Conservation (phyloP, 2,113 vertebrate genomes). For the Bothrops jararaca region DNA sequence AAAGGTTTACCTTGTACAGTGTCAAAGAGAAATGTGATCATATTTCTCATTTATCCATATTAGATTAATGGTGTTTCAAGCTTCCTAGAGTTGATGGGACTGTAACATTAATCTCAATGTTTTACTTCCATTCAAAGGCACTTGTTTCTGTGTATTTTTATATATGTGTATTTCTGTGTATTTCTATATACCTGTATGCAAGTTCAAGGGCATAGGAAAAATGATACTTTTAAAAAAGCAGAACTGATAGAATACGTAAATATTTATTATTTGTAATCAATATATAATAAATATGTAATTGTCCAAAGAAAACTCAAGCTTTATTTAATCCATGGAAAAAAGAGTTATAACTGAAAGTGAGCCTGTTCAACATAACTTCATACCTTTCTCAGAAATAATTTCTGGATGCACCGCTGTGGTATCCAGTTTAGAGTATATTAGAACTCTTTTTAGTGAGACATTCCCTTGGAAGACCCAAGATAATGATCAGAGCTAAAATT, state of each 20-base stretch:
- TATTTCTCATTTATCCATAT: neutral
- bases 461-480: neutral
- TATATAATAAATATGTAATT: neutral
- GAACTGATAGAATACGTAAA: neutral
- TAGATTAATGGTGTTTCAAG: slow-evolving; percentile 9
- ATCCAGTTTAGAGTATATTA: neutral
- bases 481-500: neutral
- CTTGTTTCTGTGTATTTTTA: neutral
- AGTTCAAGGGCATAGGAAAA: neutral
- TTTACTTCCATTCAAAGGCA: accelerated
- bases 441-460: neutral
- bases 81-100: neutral
- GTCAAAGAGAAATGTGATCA: slow-evolving; percentile 1
- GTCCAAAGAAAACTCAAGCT: neutral
- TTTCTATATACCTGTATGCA: neutral
- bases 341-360: neutral
- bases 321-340: neutral
- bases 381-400: neutral
- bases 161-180: neutral
- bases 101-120: slow-evolving; percentile 26
- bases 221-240: neutral
- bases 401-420: neutral
- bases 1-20: neutral
- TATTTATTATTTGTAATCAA: neutral
- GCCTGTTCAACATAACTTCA: neutral